phyloP scores from a whole-genome alignment of 2,888 invertebrate species.

The Drosophila yooni region DNA sequence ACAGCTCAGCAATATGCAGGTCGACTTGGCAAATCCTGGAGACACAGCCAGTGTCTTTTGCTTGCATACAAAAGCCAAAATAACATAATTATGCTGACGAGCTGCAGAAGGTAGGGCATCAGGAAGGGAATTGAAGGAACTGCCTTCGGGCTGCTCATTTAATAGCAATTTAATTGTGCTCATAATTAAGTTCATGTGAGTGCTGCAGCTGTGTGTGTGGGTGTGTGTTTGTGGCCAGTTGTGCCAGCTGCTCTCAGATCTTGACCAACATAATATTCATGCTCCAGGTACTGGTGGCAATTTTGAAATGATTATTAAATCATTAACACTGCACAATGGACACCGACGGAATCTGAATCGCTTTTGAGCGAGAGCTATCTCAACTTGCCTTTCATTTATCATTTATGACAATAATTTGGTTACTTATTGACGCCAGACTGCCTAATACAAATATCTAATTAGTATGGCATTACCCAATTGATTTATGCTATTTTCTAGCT shows the following conservation, averaged over 20 bases:
- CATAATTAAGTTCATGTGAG: slow-evolving; percentile 52
- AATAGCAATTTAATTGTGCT: slow-evolving; percentile 74
- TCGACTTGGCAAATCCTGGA: slow-evolving; percentile 1
- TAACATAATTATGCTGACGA: slow-evolving; percentile 66
- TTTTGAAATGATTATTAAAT: slow-evolving; percentile 46
- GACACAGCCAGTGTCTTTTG: slow-evolving; percentile 22
- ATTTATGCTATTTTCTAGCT: slow-evolving; percentile 66
- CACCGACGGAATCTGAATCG: slow-evolving; percentile 4
- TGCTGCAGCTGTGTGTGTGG: background rate
- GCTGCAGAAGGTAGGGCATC: background rate
- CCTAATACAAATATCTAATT: slow-evolving; percentile 23
- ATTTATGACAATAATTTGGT: slow-evolving; percentile 14
- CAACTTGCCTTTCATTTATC: slow-evolving; percentile 40
- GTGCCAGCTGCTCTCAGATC: slow-evolving; percentile 14
- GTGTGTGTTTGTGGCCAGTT: slow-evolving; percentile 27
- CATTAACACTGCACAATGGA: slow-evolving; percentile 34
- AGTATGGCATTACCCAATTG: slow-evolving; percentile 27
- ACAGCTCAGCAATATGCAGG: background rate
- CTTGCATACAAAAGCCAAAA: slow-evolving; percentile 54
- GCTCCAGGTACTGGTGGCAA: slow-evolving; percentile 18
- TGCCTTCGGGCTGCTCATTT: slow-evolving; percentile 50
- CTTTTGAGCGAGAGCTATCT: slow-evolving; percentile 1
- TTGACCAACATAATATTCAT: slow-evolving; percentile 4
- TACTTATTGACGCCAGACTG: slow-evolving; percentile 8
- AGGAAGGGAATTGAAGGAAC: background rate